phyloP scores from a whole-genome alignment of 2,113 vertebrate species.

The Pollimyrus isidori region DNA sequence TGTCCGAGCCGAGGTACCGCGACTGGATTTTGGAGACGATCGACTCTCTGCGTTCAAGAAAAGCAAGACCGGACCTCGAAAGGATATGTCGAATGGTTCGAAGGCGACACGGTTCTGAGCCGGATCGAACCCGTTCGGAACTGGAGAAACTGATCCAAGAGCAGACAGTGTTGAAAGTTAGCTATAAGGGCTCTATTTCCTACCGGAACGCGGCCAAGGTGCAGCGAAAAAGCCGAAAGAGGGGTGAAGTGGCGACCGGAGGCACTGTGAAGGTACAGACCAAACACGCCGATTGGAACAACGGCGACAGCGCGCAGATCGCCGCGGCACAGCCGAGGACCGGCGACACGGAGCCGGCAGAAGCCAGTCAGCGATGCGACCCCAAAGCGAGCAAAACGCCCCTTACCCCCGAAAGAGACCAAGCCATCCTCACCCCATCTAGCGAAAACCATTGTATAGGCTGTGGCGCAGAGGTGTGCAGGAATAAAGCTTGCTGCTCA shows the following conservation, averaged over 20 bases:
- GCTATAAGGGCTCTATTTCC: constrained; percentile 85
- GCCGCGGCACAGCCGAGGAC: constrained; percentile 54
- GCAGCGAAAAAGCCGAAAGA: constrained; percentile 66
- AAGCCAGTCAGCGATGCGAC: constrained; percentile 21
- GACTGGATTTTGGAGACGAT: constrained; percentile 88
- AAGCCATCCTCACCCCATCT: neutral
- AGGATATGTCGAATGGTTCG: constrained; percentile 87
- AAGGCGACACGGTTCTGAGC: constrained; percentile 80
- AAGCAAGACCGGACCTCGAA: constrained; percentile 86
- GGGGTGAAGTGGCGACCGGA: constrained; percentile 60
- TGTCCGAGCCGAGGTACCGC: constrained; percentile 71
- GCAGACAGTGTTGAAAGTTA: constrained; percentile 81
- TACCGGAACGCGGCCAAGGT: constrained; percentile 83
- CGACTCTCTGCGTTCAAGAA: constrained; percentile 83
- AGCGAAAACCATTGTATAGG: constrained; percentile 9
- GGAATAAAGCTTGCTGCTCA: constrained; percentile 9
- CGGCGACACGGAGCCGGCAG: constrained; percentile 56
- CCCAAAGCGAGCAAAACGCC: constrained; percentile 1
- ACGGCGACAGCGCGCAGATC: constrained; percentile 62
- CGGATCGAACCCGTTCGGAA: constrained; percentile 78
- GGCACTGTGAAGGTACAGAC: constrained; percentile 60
- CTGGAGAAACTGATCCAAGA: constrained; percentile 83
- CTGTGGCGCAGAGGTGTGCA: neutral
- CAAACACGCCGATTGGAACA: constrained; percentile 59
- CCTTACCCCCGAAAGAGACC: neutral